Evolutionary conservation across 2,113 vertebrate genomes (phyloP).

Genomic region (Xerus inauris): DNA sequence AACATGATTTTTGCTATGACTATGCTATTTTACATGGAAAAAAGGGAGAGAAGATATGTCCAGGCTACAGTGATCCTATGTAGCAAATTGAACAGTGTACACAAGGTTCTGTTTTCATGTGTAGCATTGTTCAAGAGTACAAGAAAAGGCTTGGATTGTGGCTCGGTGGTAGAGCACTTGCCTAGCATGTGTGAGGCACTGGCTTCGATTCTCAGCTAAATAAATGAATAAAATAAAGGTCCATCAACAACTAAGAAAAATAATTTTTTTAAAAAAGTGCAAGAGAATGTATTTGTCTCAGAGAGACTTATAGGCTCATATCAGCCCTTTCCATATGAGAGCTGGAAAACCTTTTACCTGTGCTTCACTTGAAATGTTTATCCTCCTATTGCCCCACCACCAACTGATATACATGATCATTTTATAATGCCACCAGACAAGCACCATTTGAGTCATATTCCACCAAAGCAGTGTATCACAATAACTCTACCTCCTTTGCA

Average conservation of each 20-base stretch:
- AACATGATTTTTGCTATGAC: conserved; percentile 99
- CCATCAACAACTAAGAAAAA: no score
- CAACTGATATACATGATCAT: conserved; percentile 92
- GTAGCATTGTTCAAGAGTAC: conserved; percentile 97
- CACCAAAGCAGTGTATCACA: conserved; percentile 94
- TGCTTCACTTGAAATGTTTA: conserved; percentile 91
- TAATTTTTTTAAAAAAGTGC: no score
- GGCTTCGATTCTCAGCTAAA: no score
- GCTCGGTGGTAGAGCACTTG: no score
- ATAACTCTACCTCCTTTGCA: conserved; percentile 92
- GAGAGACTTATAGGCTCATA: conserved; percentile 97
- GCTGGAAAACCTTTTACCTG: conserved; percentile 92
- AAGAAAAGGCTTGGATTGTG: no score
- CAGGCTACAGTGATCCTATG: conserved; percentile 97
- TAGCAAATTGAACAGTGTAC: conserved; percentile 98
- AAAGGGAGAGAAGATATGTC: conserved; percentile 98
- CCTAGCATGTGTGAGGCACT: no score
- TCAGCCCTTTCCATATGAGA: conserved; percentile 98
- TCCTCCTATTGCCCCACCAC: conserved; percentile 88
- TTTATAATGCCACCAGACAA: conserved; percentile 95
- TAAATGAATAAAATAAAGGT: no score
- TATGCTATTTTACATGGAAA: conserved; percentile 98
- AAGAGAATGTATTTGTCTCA: conserved; percentile 98
- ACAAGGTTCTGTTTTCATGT: conserved; percentile 99
- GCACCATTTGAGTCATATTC: conserved; percentile 91